Percentiles rank a stretch among this genome's conserved stretches.
These are phyloP conservation scores for Enteromius radiatus DNA, from an alignment of 2,797 vertebrate genomes.

Conservation along the genomic window DNA sequence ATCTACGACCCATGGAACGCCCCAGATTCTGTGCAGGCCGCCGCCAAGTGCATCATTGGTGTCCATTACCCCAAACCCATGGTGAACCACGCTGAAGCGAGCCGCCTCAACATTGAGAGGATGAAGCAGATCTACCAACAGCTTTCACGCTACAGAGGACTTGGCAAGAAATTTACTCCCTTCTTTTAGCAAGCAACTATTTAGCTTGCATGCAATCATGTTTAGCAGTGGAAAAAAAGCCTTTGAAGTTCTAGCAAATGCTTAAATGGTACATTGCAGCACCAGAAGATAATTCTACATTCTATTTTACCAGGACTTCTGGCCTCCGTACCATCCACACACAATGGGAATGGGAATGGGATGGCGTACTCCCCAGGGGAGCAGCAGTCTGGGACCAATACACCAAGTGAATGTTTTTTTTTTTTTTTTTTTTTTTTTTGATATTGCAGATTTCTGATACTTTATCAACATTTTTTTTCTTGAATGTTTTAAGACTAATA, in stretches of 20 bases:
- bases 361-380: slow-evolving; percentile 78
- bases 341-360: slow-evolving; percentile 74
- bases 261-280: neutral
- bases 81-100: slow-evolving; percentile 68
- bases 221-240: neutral
- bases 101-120: slow-evolving; percentile 68
- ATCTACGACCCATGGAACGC: slow-evolving; percentile 70
- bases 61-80: slow-evolving; percentile 68
- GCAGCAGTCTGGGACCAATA: slow-evolving; percentile 74
- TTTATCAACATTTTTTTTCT: neutral
- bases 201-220: neutral
- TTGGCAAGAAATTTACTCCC: slow-evolving; percentile 51
- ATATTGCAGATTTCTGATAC: neutral
- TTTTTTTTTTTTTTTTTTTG: neutral
- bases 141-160: slow-evolving; percentile 66
- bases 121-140: slow-evolving; percentile 71
- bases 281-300: neutral
- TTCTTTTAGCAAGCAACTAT: slow-evolving; percentile 12
- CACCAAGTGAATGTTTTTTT: no score
- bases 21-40: slow-evolving; percentile 61
- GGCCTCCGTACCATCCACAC: slow-evolving; percentile 78
- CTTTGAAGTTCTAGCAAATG: neutral
- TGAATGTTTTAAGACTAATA: neutral
- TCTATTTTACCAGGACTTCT: slow-evolving; percentile 70
- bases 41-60: slow-evolving; percentile 66